A percentile compares a stretch with the other conserved stretches of the same genome.
Evolutionary conservation across 2,797 vertebrate species (phyloP).

Genomic region (Potorous gilbertii): DNA sequence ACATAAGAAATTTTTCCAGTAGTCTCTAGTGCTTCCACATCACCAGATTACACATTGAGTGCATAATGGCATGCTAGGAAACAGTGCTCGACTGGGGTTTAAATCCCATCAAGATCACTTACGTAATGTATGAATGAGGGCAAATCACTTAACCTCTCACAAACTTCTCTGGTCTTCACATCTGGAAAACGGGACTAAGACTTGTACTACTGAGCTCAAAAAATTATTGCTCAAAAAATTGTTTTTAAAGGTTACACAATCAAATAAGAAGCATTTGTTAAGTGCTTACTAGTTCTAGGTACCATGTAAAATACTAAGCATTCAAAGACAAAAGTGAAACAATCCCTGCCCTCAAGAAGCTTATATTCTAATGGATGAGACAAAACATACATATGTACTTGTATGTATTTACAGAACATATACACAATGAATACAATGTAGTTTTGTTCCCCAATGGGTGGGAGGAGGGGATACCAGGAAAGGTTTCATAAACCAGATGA

Average conservation of each 20-base stretch:
- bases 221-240: background rate
- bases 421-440: background rate
- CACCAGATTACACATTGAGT: background rate
- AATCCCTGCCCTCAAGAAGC: background rate
- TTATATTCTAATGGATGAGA: background rate
- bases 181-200: background rate
- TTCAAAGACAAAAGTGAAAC: background rate
- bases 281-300: background rate
- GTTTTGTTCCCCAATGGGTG: background rate
- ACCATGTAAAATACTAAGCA: background rate
- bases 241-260: background rate
- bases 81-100: background rate
- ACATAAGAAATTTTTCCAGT: constrained; percentile 18
- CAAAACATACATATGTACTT: background rate
- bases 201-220: background rate
- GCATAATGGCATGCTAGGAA: background rate
- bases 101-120: background rate
- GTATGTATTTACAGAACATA: background rate
- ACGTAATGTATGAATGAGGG: background rate
- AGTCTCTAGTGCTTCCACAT: background rate
- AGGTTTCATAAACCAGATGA: background rate
- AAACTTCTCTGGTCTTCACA: background rate
- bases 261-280: background rate
- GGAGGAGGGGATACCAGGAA: background rate
- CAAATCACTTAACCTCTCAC: background rate